Evolutionary conservation across 2,888 invertebrate genomes (phyloP).

Genomic region (Melipona bicolor): DNA sequence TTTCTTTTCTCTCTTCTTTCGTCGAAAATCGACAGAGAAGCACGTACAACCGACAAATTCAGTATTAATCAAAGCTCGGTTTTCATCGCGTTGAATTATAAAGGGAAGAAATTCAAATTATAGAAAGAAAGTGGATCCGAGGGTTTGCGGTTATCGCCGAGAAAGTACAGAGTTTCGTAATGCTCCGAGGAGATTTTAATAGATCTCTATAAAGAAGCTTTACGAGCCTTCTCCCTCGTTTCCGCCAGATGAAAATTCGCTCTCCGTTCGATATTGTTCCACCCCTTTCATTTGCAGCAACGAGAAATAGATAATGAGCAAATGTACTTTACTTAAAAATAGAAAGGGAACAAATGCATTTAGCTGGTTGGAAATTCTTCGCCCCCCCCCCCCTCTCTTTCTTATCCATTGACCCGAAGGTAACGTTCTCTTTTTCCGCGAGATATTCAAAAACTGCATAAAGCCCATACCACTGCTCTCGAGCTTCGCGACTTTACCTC

Average conservation of each 20-base stretch:
- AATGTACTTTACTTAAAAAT: conserved; percentile 26
- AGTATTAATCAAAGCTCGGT: background rate
- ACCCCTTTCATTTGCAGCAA: conserved; percentile 53
- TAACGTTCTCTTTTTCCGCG: background rate
- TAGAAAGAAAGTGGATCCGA: background rate
- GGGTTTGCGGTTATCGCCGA: background rate
- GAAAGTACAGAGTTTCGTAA: background rate
- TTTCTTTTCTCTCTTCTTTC: background rate
- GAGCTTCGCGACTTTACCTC: background rate
- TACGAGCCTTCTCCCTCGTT: conserved; percentile 1
- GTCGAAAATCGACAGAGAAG: background rate
- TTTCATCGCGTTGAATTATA: conserved; percentile 14
- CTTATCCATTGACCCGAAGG: background rate
- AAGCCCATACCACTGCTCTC: conserved; percentile 30
- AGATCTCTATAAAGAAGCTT: conserved; percentile 20
- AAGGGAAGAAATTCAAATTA: no score
- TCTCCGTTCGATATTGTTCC: conserved; percentile 45
- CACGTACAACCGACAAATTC: background rate
- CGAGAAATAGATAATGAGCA: conserved; percentile 55
- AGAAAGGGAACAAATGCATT: conserved; percentile 27
- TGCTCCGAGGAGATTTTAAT: conserved; percentile 21
- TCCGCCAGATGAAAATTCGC: conserved; percentile 30
- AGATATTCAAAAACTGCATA: conserved; percentile 32
- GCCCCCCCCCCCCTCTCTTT: background rate
- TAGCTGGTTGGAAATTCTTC: conserved; percentile 28